Base-by-base conservation (phyloP, 2,888 invertebrate species). In the Diaprepes abbreviatus region DNA sequence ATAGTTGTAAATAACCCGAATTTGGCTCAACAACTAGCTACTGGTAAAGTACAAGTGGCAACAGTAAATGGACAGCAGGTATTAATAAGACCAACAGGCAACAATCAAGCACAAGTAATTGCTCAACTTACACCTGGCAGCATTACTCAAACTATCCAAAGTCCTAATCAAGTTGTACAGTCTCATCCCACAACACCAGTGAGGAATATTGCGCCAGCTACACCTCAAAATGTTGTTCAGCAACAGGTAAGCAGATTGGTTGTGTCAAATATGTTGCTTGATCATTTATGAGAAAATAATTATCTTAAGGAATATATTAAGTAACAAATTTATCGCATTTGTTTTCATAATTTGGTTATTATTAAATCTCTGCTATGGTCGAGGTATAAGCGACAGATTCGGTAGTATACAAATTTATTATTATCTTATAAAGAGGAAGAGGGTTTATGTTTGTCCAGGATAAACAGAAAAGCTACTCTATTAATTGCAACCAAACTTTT, bases 41-140 rank as follows among this genome's bases (percentile, higher is more conserved):
- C 92, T 12, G 94, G 94, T 5, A 94, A 94, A 82, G 89, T 94
- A 6, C 93, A 94, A 81, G 87, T 95, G 64, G 93, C 94, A 0
- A 93, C 93, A 0, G 91, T 95, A 21, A 93, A 93, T 81, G 94
- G 94, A 0, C 94, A 94, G 79, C 94, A 94, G 83, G 93, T 95
- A 24, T 86, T 94, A 43, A 92, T 95, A 69, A 87, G 93, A 48
- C 91, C 92, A 0, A 89, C 93, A 7, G 92, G 93, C 57, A 92
- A 92, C 81, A 91, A 91, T 80, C 92, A 92, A 79, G 91, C 91
- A 6, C 92, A 93, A 83, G 91, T 93, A 63, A 92, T 93, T 16
- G 92, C 91, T 0, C 91, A 92, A 78, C 88, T 92, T 52, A 90
- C 84, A 2, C 82, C 84, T 0, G 81, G 82, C 33, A 81, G 79